Evolutionary conservation across 2,888 invertebrate genomes (phyloP).

Genomic region (Cephus pygmeus): DNA sequence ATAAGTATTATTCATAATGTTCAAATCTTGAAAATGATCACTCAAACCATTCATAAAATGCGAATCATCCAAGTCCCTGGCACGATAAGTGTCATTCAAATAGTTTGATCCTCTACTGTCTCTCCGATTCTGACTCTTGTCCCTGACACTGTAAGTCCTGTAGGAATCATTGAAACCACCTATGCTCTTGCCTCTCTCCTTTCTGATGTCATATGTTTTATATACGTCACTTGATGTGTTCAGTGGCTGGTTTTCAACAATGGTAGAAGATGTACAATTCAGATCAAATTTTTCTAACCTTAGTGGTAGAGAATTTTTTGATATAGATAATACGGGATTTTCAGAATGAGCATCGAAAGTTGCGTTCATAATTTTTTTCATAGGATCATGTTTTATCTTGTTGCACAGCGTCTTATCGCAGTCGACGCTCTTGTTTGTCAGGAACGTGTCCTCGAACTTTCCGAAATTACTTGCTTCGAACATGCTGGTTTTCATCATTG

Average conservation of each 20-base stretch:
- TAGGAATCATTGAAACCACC: neutral
- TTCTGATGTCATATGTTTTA: neutral
- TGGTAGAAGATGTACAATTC: neutral
- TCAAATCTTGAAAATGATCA: neutral
- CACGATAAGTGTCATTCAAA: neutral
- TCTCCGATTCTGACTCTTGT: neutral
- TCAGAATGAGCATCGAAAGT: conserved; percentile 4
- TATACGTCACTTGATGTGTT: neutral
- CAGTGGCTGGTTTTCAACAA: neutral
- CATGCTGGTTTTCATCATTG: conserved; percentile 59
- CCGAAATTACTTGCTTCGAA: conserved; percentile 31
- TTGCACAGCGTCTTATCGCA: conserved; percentile 7
- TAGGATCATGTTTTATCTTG: conserved; percentile 1
- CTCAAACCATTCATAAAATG: neutral
- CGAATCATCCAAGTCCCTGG: neutral
- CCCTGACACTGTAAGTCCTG: neutral
- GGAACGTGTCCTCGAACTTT: conserved; percentile 15
- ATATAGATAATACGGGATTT: neutral
- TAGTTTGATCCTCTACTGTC: neutral
- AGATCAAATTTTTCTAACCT: neutral
- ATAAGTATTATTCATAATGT: neutral
- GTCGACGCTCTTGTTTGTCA: conserved; percentile 7
- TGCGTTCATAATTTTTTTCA: conserved; percentile 10
- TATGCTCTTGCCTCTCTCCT: neutral
- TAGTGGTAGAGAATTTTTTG: neutral